These are phyloP conservation scores for Romanogobio albipinnatus DNA, from an alignment of 2,113 vertebrate genomes.

Conservation along the genomic window DNA sequence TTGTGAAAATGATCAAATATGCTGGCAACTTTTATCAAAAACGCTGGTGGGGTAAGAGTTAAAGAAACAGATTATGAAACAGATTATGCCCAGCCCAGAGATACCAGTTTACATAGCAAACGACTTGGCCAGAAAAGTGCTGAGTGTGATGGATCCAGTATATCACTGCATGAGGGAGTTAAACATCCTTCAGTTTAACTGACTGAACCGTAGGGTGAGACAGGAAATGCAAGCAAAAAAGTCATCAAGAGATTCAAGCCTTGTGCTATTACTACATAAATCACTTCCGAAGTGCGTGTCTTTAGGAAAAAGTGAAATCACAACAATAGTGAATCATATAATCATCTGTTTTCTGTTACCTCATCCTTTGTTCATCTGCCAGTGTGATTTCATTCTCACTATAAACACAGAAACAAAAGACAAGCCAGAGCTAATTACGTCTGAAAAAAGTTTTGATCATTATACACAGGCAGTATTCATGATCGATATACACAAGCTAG, in stretches of 20 bases:
- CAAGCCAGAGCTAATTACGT: slow-evolving; percentile 31
- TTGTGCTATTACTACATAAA: slow-evolving; percentile 7
- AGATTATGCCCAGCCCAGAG: background rate
- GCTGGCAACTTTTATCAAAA: too few relatives aligned
- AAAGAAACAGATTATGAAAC: background rate
- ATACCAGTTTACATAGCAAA: slow-evolving; percentile 6
- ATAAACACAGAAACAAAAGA: slow-evolving; percentile 44
- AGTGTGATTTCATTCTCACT: slow-evolving; percentile 15
- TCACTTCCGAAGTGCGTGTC: background rate
- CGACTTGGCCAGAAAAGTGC: slow-evolving; percentile 6
- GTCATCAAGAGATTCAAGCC: slow-evolving; percentile 32
- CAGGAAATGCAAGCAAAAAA: slow-evolving; percentile 14
- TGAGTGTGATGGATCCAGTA: background rate
- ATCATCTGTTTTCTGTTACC: slow-evolving; percentile 30
- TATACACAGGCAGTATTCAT: background rate
- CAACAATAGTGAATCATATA: background rate
- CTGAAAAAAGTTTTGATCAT: background rate
- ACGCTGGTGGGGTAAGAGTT: too few relatives aligned
- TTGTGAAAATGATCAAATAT: too few relatives aligned
- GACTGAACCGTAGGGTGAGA: background rate
- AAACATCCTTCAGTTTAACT: slow-evolving; percentile 17
- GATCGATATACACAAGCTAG: background rate
- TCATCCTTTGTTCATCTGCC: slow-evolving; percentile 28
- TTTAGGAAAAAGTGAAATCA: background rate
- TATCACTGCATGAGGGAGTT: background rate